A percentile compares a stretch with the other conserved stretches of the same genome.
These are phyloP conservation scores for Dasysyrphus albostriatus DNA, from an alignment of 2,888 invertebrate genomes.

Conservation along the genomic window DNA sequence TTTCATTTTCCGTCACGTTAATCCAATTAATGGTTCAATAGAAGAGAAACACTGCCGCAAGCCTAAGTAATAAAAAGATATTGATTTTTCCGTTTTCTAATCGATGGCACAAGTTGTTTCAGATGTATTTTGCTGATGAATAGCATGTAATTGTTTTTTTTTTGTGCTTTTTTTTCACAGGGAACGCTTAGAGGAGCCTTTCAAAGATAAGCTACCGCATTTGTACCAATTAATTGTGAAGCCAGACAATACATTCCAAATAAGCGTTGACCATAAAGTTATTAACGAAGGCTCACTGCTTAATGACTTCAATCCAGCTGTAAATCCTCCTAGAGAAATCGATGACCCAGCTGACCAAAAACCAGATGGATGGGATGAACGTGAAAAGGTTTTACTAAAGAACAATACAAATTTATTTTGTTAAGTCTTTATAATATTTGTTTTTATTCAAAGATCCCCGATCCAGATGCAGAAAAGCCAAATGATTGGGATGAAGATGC, in stretches of 20 bases:
- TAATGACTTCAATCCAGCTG: slow-evolving; percentile 95
- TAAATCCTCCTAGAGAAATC: slow-evolving; percentile 97
- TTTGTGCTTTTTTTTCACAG: slow-evolving; percentile 80
- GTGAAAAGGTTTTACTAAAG: slow-evolving; percentile 86
- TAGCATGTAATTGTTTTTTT: slow-evolving; percentile 17
- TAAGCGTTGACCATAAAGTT: slow-evolving; percentile 92
- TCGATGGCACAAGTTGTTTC: slow-evolving; percentile 58
- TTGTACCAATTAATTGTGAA: slow-evolving; percentile 91
- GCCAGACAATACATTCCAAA: slow-evolving; percentile 91
- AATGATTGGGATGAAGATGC: slow-evolving; percentile 98
- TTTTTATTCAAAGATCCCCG: slow-evolving; percentile 87
- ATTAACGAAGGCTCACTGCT: slow-evolving; percentile 94
- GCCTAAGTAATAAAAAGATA: slow-evolving; percentile 86
- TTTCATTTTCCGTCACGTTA: slow-evolving; percentile 97
- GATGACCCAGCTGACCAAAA: slow-evolving; percentile 94
- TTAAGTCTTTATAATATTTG: not conserved
- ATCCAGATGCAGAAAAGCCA: slow-evolving; percentile 94
- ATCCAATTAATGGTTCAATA: slow-evolving; percentile 94
- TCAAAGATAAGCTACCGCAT: slow-evolving; percentile 97
- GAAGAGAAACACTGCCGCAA: slow-evolving; percentile 99
- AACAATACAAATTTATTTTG: not conserved
- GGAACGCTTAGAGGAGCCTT: slow-evolving; percentile 92
- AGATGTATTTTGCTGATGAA: slow-evolving; percentile 44
- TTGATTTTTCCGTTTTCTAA: slow-evolving; percentile 44
- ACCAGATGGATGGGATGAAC: slow-evolving; percentile 98